Percentiles rank a stretch among this genome's conserved stretches.
Evolutionary conservation across 2,888 invertebrate genomes (phyloP).

Genomic region (Drosophila tanythrix): DNA sequence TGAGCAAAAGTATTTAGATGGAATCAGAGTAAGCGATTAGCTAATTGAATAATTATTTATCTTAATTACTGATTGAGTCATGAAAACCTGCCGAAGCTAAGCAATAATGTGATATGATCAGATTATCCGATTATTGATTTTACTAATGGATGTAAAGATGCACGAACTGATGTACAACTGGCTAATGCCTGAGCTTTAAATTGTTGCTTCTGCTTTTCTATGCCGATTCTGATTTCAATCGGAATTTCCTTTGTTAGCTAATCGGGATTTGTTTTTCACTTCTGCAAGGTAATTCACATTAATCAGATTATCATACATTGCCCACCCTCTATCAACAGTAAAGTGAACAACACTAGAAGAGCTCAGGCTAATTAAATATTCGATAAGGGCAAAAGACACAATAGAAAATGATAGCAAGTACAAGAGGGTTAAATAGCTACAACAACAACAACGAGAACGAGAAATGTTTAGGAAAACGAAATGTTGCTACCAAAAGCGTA

Average conservation of each 20-base stretch:
- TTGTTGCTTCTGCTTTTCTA: neutral
- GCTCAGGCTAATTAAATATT: constrained; percentile 73
- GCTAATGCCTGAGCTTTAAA: constrained; percentile 4
- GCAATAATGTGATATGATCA: neutral
- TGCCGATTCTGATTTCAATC: constrained; percentile 30
- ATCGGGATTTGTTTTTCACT: constrained; percentile 14
- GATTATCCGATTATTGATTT: neutral
- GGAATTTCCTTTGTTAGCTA: constrained; percentile 40
- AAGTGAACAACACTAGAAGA: constrained; percentile 4
- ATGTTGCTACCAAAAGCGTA: constrained; percentile 40
- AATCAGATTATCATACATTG: constrained; percentile 70
- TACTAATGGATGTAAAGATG: neutral
- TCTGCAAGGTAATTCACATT: constrained; percentile 36
- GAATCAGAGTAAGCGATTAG: neutral
- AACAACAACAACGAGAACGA: constrained; percentile 66
- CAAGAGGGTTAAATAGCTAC: constrained; percentile 43
- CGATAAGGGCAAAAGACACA: constrained; percentile 58
- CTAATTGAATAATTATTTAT: neutral
- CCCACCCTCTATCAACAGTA: neutral
- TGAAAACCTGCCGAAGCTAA: neutral
- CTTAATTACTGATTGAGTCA: neutral
- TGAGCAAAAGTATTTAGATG: constrained; percentile 5
- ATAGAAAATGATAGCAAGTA: constrained; percentile 38
- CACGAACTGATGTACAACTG: neutral
- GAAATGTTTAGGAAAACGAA: constrained; percentile 31